Conservation (phyloP, 1,140 invertebrate genomes). For the Aphis gossypii region DNA sequence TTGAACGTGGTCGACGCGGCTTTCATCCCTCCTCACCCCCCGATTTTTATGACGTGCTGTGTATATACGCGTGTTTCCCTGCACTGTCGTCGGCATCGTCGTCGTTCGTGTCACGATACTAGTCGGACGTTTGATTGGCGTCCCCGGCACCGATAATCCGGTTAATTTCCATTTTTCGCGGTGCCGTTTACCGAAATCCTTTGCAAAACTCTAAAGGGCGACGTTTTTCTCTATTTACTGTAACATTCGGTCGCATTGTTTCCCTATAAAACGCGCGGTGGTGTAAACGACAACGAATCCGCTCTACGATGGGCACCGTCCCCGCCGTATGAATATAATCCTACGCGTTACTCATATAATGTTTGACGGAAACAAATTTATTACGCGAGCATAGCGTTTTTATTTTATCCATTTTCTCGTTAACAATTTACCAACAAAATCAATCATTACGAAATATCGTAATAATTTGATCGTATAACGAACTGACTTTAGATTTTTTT, state of each 20-base stretch:
- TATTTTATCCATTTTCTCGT: neutral
- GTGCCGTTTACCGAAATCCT: neutral
- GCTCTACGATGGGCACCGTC: neutral
- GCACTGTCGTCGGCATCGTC: neutral
- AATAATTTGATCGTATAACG: neutral
- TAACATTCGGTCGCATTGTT: neutral
- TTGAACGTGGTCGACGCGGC: neutral
- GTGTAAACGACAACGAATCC: neutral
- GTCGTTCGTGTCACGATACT: neutral
- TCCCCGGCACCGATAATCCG: constrained; percentile 26
- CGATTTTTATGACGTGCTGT: neutral
- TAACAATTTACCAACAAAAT: neutral
- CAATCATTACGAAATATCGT: neutral
- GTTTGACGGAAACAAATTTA: neutral
- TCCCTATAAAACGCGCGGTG: neutral
- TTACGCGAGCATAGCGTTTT: neutral
- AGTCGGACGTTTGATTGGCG: constrained; percentile 54
- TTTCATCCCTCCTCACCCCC: neutral
- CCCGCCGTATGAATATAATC: neutral
- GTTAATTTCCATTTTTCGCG: constrained; percentile 55
- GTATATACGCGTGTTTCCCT: neutral
- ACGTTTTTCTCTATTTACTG: neutral
- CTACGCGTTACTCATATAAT: too few species aligned
- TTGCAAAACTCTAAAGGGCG: neutral
- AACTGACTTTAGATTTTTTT: neutral